These are phyloP conservation scores for Noctua janthina DNA, from an alignment of 2,888 invertebrate species.

Conservation along the genomic window DNA sequence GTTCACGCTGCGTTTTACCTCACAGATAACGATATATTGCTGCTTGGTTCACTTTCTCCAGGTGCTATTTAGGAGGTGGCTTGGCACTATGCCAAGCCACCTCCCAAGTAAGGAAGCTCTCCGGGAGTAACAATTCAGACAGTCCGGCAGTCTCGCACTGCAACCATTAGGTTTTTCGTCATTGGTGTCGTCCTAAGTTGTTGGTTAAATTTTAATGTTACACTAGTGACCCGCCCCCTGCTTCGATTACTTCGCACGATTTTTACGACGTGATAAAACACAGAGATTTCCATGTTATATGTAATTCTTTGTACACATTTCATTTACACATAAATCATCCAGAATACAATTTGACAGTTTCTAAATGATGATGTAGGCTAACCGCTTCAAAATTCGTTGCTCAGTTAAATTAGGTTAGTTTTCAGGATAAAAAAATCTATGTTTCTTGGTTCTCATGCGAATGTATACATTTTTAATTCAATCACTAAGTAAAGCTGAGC, in stretches of 20 bases:
- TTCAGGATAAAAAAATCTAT: not conserved
- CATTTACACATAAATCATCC: not conserved
- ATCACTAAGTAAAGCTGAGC: not conserved
- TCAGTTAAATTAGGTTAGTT: not conserved
- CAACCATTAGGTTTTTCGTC: not conserved
- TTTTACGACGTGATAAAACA: not conserved
- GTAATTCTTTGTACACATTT: not conserved
- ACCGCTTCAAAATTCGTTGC: not conserved
- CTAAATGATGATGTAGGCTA: not conserved
- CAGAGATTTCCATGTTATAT: not conserved
- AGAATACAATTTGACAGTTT: not conserved
- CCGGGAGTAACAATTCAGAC: not conserved
- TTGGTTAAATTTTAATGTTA: not conserved
- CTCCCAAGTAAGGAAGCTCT: not conserved
- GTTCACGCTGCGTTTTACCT: too few species aligned
- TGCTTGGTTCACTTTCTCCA: too few species aligned
- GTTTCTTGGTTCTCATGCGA: not conserved
- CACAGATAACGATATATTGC: too few species aligned
- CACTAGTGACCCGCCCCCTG: not conserved
- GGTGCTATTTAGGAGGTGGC: too few species aligned
- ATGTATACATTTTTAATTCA: not conserved
- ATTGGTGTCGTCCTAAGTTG: not conserved
- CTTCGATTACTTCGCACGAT: not conserved
- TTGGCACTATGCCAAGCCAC: slow-evolving; percentile 11
- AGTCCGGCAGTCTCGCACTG: not conserved